Percentiles rank a stretch among this genome's conserved stretches.
phyloP scores from a whole-genome alignment of 2,113 vertebrate genomes.

The Xenotilapia flavipinnis region DNA sequence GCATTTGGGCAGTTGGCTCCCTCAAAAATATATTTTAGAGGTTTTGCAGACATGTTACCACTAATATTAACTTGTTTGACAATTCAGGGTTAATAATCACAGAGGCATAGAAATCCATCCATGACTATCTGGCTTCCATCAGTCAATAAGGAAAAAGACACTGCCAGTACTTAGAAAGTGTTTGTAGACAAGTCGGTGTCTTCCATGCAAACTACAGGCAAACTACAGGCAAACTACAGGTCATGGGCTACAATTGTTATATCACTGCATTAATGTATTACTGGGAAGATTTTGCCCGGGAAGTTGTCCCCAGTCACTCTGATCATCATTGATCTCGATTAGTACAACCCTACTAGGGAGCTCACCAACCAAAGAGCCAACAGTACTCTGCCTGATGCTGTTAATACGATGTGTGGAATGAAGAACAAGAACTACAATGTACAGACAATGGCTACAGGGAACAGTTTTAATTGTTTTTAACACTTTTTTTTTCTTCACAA shows the following conservation, averaged over 20 bases:
- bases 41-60: not conserved
- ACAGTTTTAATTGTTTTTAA: not conserved
- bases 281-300: not conserved
- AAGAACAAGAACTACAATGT: not conserved
- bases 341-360: not conserved
- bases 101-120: not conserved
- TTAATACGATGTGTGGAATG: not conserved
- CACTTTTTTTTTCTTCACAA: not conserved
- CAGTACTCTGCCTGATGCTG: not conserved
- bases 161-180: not conserved
- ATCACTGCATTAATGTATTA: not conserved
- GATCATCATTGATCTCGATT: not conserved
- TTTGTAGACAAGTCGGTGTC: not conserved
- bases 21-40: not conserved
- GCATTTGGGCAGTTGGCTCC: not conserved
- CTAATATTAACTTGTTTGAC: not conserved
- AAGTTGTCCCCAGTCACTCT: not conserved
- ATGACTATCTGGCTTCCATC: not conserved
- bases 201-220: not conserved
- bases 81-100: not conserved
- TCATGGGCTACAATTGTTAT: not conserved
- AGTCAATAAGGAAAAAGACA: not conserved
- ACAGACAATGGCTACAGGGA: not conserved
- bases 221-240: not conserved
- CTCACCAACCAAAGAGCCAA: not conserved